Evolutionary conservation across 2,797 vertebrate genomes (phyloP), one percentile per base, ranked within the genome.

Genomic region (Paedocypris micromegethes): DNA sequence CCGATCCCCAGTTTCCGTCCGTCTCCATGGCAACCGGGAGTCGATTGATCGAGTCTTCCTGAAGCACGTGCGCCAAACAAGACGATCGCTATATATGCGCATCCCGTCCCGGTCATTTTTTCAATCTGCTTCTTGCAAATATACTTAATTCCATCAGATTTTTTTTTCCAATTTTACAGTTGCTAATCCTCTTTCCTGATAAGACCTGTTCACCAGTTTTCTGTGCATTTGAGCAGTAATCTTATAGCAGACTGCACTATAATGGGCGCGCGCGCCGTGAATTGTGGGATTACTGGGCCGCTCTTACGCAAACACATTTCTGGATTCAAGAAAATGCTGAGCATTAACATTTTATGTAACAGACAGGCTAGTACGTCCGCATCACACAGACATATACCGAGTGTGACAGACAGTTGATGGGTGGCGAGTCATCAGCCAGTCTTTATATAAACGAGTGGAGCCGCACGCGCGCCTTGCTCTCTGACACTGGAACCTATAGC

Each of bases 241-340:
- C 58, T 63, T 9, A 54, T 49, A 67, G 44, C 53, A 50, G 45
- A 47, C 49, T 63, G 40, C n/a, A 56, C 61, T 8, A 47, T 46
- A 38, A 49, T 59, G 60, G 54, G 60, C n/a, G 45, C 9, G 9
- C 59, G 66, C 3, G 38, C 37, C 47, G 54, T 44, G 58, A 45
- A 46, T 42, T 64, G 45, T 62, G 59, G 72, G 72, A 77, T 74
- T 77, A 69, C 68, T 68, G 57, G 61, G 41, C 43, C 48, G 37
- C 64, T 72, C 49, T 68, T 67, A 70, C 4, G 50, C 55, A 73
- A 68, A 64, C 46, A 8, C 64, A 59, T 56, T 68, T 60, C 49
- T 9, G 45, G 53, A 53, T 53, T 66, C 51, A 49, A 48, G 58
- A 68, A 63, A 58, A 44, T 57, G 57, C 46, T 73, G 55, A 64